A percentile compares a stretch with the other conserved stretches of the same genome.
phyloP scores from a whole-genome alignment of 2,888 invertebrate genomes.

The Drosophila mimica region DNA sequence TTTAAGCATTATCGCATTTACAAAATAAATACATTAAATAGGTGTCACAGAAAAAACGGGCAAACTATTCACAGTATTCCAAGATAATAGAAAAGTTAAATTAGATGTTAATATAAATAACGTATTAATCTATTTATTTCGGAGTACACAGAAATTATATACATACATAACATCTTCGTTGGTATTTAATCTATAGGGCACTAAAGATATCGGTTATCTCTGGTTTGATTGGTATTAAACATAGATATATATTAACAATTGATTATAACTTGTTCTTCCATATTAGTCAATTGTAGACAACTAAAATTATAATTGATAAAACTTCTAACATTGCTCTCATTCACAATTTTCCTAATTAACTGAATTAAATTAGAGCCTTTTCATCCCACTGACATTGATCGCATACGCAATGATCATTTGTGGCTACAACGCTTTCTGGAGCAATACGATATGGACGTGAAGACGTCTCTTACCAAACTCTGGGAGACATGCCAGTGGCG shows the following conservation, averaged over 20 bases:
- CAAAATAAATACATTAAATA: conserved; percentile 8
- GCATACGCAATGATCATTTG: conserved; percentile 88
- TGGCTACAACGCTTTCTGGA: conserved; percentile 91
- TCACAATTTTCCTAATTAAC: not conserved
- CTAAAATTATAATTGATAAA: not conserved
- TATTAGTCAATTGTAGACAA: not conserved
- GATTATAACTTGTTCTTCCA: not conserved
- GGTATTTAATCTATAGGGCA: not conserved
- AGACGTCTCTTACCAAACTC: conserved; percentile 90
- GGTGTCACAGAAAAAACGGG: not conserved
- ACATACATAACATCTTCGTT: not conserved
- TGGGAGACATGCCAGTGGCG: conserved; percentile 94
- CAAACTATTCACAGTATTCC: conserved; percentile 15
- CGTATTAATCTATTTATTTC: too few species aligned
- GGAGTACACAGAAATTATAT: not conserved
- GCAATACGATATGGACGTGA: conserved; percentile 90
- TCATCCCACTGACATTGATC: conserved; percentile 90
- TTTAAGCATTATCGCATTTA: conserved; percentile 2
- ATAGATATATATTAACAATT: not conserved
- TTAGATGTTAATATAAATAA: not conserved
- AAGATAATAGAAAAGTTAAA: conserved; percentile 4
- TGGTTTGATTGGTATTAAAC: not conserved
- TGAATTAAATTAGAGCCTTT: conserved; percentile 59
- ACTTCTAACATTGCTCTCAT: not conserved
- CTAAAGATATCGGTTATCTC: not conserved